A percentile compares a stretch with the other conserved stretches of the same genome.
Evolutionary conservation across 1,140 invertebrate species (phyloP).

Genomic region (Macrobrachium nipponense): DNA sequence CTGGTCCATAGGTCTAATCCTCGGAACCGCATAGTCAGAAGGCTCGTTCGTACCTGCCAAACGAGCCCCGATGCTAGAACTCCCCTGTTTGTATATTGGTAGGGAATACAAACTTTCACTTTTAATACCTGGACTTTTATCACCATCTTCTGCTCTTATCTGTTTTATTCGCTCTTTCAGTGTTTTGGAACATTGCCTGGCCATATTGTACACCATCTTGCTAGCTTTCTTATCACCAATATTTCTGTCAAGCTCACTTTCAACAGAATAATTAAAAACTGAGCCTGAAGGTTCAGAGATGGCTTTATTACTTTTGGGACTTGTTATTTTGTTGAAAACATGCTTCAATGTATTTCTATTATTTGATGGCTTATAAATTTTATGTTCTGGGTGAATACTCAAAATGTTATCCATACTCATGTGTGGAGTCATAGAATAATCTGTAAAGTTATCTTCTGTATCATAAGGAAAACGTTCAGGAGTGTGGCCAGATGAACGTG

Average conservation of each 20-base stretch:
- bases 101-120: conserved; percentile 31
- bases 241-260: conserved; percentile 44
- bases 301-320: conserved; percentile 39
- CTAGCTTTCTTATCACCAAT: conserved; percentile 56
- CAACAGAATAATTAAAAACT: conserved; percentile 32
- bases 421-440: conserved; percentile 69
- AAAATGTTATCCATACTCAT: conserved; percentile 68
- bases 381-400: conserved; percentile 81
- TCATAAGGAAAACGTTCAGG: conserved; percentile 61
- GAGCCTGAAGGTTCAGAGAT: conserved; percentile 41
- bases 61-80: conserved; percentile 83
- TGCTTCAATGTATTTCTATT: conserved; percentile 69
- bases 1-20: conserved; percentile 73
- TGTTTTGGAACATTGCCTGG: conserved; percentile 68
- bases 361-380: conserved; percentile 76
- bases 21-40: conserved; percentile 86
- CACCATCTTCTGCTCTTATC: conserved; percentile 57
- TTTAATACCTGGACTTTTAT: conserved; percentile 14
- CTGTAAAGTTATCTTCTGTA: conserved; percentile 72
- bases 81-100: conserved; percentile 79
- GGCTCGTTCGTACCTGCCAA: conserved; percentile 77
- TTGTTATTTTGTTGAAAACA: conserved; percentile 67
- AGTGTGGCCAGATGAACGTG: neutral
- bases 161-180: conserved; percentile 68
- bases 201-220: conserved; percentile 66